Evolutionary conservation across 2,888 invertebrate species (phyloP).

Genomic region (Acronicta psi): DNA sequence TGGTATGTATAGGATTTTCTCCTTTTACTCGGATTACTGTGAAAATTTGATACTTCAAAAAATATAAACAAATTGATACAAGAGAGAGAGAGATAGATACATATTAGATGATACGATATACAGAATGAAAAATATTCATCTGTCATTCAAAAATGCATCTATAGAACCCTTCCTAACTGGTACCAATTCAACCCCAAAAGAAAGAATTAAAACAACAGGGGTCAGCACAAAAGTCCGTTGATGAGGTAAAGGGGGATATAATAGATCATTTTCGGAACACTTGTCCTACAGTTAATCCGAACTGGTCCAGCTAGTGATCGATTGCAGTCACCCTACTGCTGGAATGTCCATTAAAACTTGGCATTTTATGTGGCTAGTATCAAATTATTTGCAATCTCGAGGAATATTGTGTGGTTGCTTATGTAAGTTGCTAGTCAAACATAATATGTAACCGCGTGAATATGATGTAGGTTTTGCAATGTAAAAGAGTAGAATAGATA

Average conservation of each 20-base stretch:
- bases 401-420: slow-evolving; percentile 39
- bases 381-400: slow-evolving; percentile 43
- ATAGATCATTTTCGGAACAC: slow-evolving; percentile 88
- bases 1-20: no score
- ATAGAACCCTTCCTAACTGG: slow-evolving; percentile 44
- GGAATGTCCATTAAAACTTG: slow-evolving; percentile 74
- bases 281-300: slow-evolving; percentile 81
- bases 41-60: neutral
- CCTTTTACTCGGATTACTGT: no score
- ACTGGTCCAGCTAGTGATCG: slow-evolving; percentile 72
- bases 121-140: slow-evolving; percentile 8
- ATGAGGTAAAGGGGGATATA: slow-evolving; percentile 87
- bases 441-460: slow-evolving; percentile 27
- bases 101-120: neutral
- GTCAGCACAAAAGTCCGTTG: slow-evolving; percentile 81
- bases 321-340: slow-evolving; percentile 60
- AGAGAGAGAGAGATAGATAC: no score
- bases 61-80: neutral
- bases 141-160: slow-evolving; percentile 8
- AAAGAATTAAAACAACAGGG: slow-evolving; percentile 84
- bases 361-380: slow-evolving; percentile 43
- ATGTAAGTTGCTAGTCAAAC: slow-evolving; percentile 3
- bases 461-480: slow-evolving; percentile 14
- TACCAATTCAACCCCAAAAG: slow-evolving; percentile 80
- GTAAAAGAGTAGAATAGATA: neutral